Evolutionary conservation across 2,797 vertebrate genomes (phyloP).

Genomic region (Darevskia mixta): DNA sequence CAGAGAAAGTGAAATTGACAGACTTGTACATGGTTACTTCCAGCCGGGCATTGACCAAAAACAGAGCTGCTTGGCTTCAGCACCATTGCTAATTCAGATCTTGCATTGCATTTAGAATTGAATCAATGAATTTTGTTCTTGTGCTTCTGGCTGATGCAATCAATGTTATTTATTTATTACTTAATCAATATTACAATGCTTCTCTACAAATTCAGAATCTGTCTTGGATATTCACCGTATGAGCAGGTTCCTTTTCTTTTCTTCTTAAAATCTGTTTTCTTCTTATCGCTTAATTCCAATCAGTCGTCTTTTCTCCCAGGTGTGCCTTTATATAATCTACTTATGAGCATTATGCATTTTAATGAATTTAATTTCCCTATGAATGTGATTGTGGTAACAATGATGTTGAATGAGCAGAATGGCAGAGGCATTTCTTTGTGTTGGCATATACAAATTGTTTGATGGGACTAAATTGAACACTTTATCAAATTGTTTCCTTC

Average conservation of each 20-base stretch:
- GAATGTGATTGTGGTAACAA: not conserved
- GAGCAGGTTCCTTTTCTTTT: not conserved
- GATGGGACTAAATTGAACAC: not conserved
- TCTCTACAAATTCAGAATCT: not conserved
- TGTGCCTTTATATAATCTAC: not conserved
- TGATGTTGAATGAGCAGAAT: not conserved
- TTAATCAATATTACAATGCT: not conserved
- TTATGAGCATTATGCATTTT: not conserved
- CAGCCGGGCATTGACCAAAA: not conserved
- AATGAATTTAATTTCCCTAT: constrained; percentile 2
- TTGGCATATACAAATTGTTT: not conserved
- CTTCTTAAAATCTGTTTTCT: not conserved
- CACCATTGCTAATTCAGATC: not conserved
- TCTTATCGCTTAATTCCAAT: not conserved
- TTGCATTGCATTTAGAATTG: not conserved
- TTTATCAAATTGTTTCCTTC: constrained; percentile 33
- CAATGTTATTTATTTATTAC: too few relatives aligned
- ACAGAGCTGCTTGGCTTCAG: not conserved
- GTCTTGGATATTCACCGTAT: not conserved
- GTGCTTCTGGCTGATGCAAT: not conserved
- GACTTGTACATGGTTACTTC: not conserved
- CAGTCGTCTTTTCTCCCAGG: not conserved
- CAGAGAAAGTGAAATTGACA: too few relatives aligned
- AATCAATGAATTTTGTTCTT: not conserved
- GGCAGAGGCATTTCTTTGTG: not conserved